Percentiles rank a stretch among this genome's conserved stretches.
Conservation (phyloP, 2,888 invertebrate genomes). For the Heteropelma amictum region DNA sequence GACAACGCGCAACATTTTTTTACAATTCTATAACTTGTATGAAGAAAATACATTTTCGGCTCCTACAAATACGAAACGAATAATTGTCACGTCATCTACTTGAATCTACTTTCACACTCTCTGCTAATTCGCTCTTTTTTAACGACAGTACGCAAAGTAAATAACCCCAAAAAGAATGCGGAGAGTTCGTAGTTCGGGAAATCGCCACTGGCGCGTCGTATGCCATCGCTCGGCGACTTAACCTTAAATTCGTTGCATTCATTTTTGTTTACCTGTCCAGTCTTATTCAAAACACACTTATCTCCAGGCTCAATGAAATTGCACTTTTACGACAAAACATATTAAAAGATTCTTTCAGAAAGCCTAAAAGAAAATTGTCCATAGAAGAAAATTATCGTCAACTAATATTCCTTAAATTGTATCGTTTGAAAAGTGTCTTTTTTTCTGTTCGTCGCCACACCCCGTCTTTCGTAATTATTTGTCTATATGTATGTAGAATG, state of each 20-base stretch:
- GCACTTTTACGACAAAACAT: slow-evolving; percentile 10
- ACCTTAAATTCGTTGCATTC: slow-evolving; percentile 21
- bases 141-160: too few relatives aligned
- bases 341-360: not conserved
- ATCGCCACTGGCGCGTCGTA: too few relatives aligned
- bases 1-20: not conserved
- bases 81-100: too few relatives aligned
- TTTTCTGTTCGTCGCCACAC: slow-evolving; percentile 42
- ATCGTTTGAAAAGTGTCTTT: slow-evolving; percentile 15
- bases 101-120: too few relatives aligned
- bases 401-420: not conserved
- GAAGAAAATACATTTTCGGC: too few relatives aligned
- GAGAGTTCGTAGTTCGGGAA: too few relatives aligned
- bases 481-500: slow-evolving; percentile 26
- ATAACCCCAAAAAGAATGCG: too few relatives aligned
- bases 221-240: too few relatives aligned
- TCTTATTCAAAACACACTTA: slow-evolving; percentile 31
- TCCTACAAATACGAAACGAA: too few relatives aligned
- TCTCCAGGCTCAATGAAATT: slow-evolving; percentile 23
- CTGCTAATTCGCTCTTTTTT: too few relatives aligned
- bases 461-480: slow-evolving; percentile 40
- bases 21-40: not conserved
- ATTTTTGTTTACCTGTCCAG: slow-evolving; percentile 47
- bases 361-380: not conserved
- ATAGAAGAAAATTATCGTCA: not conserved